Base-by-base conservation (phyloP, 2,113 vertebrate species). In the Gymnobelideus leadbeateri region DNA sequence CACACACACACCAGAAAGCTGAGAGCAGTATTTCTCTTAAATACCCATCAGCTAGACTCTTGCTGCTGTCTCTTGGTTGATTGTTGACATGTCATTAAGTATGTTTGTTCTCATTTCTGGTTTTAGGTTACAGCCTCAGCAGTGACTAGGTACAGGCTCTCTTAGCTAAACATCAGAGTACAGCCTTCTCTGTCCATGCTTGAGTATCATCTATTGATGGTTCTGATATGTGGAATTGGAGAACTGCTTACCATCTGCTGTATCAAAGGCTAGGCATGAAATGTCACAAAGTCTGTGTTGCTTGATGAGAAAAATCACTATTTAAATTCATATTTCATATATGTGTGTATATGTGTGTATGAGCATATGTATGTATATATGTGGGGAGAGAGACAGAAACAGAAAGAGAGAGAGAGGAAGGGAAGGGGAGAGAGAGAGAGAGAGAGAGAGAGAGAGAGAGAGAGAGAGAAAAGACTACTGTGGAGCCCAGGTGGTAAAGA, bases 51-150 rank as follows among this genome's bases (percentile, higher is more conserved):
- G 8, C 50, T 54, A 52, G 50, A 89, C n/a, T 94, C 90, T 91
- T 11, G 47, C 55, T 95, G 91, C 68, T 57, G 26, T 37, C 24
- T 95, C 55, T 91, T 52, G 55, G 91, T 96, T 95, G 47, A 51
- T 95, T 96, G 92, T 92, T 93, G 92, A 95, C 28, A 50, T 28
- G 51, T 92, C 2, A 31, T 96, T 97, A 37, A 68, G 53, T 31
- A 50, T 93, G 89, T 95, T 97, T 95, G 91, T 96, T 89, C 92
- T 95, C 94, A 95, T 90, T 93, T 95, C 91, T 97, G 77, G 55
- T 53, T 94, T 97, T 96, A 96, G 97, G 96, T 96, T 96, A 96
- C 91, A 95, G 95, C 95, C 96, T 52, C 91, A 51, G 91, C 51
- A 6, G 52, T 94, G 61, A 68, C 54, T 90, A 96, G 57, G 52